Base-by-base conservation (phyloP, 2,113 vertebrate species). In the Dromiciops gliroides region DNA sequence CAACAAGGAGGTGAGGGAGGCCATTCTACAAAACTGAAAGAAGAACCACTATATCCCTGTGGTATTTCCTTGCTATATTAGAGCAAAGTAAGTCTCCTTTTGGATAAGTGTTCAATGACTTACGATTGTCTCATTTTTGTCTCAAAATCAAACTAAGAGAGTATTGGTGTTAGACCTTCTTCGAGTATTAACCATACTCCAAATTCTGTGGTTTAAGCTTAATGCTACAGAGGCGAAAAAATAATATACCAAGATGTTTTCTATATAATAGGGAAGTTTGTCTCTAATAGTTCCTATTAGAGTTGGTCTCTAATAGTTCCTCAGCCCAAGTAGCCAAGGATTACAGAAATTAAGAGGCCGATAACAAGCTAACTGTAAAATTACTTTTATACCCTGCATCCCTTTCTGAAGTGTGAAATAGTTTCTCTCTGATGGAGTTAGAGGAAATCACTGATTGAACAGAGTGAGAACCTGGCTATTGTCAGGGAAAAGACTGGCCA, bases 131-230 rank as follows among this genome's bases (percentile, higher is more conserved):
- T 75, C 37, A 75, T 67, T 67, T 67, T 67, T 67, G 37, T n/a
- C 23, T 37, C 12, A 12, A 44, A 75, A 44, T 75, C 67, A 75
- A 75, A 75, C 37, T 75, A 67, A 67, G 37, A 75, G 67, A n/a
- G 37, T 75, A 4, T 37, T 75, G 9, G 37, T 75, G 37, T 44
- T 75, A 75, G 5, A 22, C 19, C 67, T 67, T 11, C 19, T 31
- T 75, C 12, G 14, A 75, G 7, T 75, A 75, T 75, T 75, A 75
- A 89, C 28, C 26, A 92, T 90, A 90, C 53, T 88, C 95, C 90
- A 90, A 91, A 93, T 94, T 94, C 51, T 89, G 44, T 31, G 95
- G 91, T 47, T 95, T 89, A 47, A 93, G 56, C 44, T 37, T 92
- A 92, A 51, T 90, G 90, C 50, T 88, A 92, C 89, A 53, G 48